A percentile compares a stretch with the other conserved stretches of the same genome.
Evolutionary conservation across 1,140 invertebrate species (phyloP).

Genomic region (Oryzaephilus surinamensis): DNA sequence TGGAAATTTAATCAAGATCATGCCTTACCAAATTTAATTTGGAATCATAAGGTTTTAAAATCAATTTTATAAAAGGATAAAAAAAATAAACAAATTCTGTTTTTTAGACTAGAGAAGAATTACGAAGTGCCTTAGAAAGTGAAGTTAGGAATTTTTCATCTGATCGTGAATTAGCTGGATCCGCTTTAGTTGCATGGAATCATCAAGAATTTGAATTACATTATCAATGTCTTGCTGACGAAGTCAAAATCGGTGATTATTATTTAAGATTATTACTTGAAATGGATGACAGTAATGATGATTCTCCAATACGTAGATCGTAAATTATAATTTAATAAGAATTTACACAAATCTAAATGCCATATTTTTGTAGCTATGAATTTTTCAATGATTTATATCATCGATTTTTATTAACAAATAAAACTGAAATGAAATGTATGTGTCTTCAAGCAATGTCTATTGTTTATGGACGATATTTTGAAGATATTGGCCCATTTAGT

Average conservation of each 20-base stretch:
- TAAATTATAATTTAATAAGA: conserved; percentile 48
- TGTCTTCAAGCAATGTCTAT: conserved; percentile 97
- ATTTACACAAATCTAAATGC: conserved; percentile 41
- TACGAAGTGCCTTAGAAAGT: conserved; percentile 84
- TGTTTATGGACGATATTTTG: conserved; percentile 89
- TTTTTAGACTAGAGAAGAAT: conserved; percentile 82
- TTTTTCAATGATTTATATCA: conserved; percentile 99
- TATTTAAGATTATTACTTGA: conserved; percentile 90
- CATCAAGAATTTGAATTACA: conserved; percentile 92
- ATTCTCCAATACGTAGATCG: conserved; percentile 78
- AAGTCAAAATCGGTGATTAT: conserved; percentile 98
- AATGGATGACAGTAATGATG: conserved; percentile 75
- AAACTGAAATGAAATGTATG: conserved; percentile 85
- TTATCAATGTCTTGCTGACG: conserved; percentile 88
- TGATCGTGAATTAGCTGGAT: conserved; percentile 80
- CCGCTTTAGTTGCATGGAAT: conserved; percentile 89
- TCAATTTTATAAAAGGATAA: conserved; percentile 8
- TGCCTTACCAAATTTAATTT: conserved; percentile 91
- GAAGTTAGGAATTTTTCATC: conserved; percentile 83
- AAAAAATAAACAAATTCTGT: not conserved
- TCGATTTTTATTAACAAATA: conserved; percentile 78
- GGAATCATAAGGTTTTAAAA: conserved; percentile 83
- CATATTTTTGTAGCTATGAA: too few species aligned
- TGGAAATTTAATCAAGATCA: conserved; percentile 94
- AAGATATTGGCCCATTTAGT: conserved; percentile 94